Evolutionary conservation across 2,797 vertebrate genomes (phyloP), one percentile per base, ranked within the genome.

Genomic region (Clarias pachynema): DNA sequence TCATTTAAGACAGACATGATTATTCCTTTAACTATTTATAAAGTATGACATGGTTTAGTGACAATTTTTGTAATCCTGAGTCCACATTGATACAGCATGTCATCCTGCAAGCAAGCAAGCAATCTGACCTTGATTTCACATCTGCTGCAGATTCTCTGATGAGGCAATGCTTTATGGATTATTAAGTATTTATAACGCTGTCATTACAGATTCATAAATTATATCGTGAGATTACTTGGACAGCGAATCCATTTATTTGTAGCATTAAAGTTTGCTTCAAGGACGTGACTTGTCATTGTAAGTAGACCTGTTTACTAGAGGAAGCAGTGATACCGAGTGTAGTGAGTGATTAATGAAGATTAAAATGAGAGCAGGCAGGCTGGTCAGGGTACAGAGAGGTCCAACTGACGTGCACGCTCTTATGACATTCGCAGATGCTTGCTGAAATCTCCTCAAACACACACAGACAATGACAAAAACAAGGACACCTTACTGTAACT

Each of bases 171-270:
- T 94, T 94, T 94, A 94, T 89, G 87, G 84, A 91, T 92, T 91
- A 94, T 95, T 90, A 95, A 94, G 88, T 94, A 95, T 95, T 93
- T 92, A 95, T 93, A 90, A 88, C 90, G 90, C 87, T 89, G 92
- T 94, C 93, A 93, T 95, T 94, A 93, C 92, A 85, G 90, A 94
- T 94, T 94, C 93, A 94, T 94, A 91, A 93, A 78, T 72, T 91
- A 91, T 91, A 80, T 20, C 4, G 5, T 18, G 12, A 20, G 79
- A 53, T 80, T 31, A 65, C 78, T 93, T 93, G 93, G 92, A 92
- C 90, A 91, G 83, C 81, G 88, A 90, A 91, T 93, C 90, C 53
- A 73, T 79, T 86, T 86, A 68, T 83, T 79, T 84, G 60, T 65
- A 18, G 82, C 66, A 37, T 66, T 84, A 84, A 44, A 70, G 82